Evolutionary conservation across 2,888 invertebrate species (phyloP).

Genomic region (Drosophila neonasuta): DNA sequence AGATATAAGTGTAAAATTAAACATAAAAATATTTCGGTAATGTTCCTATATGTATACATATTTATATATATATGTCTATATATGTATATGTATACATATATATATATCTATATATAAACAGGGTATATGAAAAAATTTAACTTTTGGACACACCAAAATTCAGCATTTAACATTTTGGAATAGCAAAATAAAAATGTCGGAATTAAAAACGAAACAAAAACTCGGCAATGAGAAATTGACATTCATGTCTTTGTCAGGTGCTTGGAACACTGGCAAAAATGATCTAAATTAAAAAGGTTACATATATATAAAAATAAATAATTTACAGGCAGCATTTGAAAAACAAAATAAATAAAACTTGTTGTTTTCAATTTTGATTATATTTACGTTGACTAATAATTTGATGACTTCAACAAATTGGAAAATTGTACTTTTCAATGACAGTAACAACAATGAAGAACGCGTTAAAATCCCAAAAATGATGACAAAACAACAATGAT

Average conservation of each 20-base stretch:
- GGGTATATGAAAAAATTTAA: constrained; percentile 50
- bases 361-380: constrained; percentile 42
- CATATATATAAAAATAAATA: constrained; percentile 60
- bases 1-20: constrained; percentile 80
- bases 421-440: constrained; percentile 65
- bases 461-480: constrained; percentile 62
- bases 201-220: constrained; percentile 40
- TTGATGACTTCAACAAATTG: constrained; percentile 43
- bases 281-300: constrained; percentile 34
- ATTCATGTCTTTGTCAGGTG: constrained; percentile 42
- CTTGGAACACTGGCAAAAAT: constrained; percentile 46
- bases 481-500: constrained; percentile 49
- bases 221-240: constrained; percentile 32
- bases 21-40: constrained; percentile 80
- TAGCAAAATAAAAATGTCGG: constrained; percentile 48
- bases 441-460: constrained; percentile 53
- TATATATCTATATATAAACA: constrained; percentile 37
- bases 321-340: constrained; percentile 81
- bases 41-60: constrained; percentile 81
- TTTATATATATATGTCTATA: constrained; percentile 38
- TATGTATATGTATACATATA: constrained; percentile 37
- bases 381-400: constrained; percentile 36
- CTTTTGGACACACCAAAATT: constrained; percentile 65
- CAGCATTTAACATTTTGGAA: constrained; percentile 71
- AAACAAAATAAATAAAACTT: constrained; percentile 42